phyloP scores from a whole-genome alignment of 2,797 vertebrate genomes.

The Graptemys geographica region DNA sequence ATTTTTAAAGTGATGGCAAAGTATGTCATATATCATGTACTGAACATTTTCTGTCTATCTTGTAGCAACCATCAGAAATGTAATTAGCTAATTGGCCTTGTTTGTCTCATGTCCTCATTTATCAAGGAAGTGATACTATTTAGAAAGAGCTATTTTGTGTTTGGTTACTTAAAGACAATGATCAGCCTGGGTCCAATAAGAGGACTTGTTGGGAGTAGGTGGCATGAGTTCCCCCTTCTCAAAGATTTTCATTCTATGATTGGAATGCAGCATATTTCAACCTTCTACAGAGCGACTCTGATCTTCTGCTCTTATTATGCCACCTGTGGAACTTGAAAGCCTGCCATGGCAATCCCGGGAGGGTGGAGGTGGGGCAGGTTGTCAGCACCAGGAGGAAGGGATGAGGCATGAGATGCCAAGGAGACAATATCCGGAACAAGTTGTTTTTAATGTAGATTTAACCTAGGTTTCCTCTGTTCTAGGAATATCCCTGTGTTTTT shows the following conservation, averaged over 20 bases:
- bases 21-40: slow-evolving; percentile 68
- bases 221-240: slow-evolving; percentile 32
- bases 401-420: slow-evolving; percentile 6
- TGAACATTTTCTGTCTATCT: not conserved
- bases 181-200: not conserved
- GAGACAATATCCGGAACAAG: slow-evolving; percentile 16
- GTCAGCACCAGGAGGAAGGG: not conserved
- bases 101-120: slow-evolving; percentile 41
- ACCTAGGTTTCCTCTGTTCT: slow-evolving; percentile 26
- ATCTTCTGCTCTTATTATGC: slow-evolving; percentile 25
- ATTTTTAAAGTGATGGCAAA: not conserved
- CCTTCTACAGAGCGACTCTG: not conserved
- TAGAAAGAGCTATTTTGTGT: not conserved
- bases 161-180: slow-evolving; percentile 27
- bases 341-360: not conserved
- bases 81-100: slow-evolving; percentile 65
- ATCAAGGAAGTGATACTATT: not conserved
- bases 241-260: not conserved
- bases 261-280: not conserved
- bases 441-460: slow-evolving; percentile 2
- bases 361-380: not conserved
- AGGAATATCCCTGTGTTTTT: slow-evolving; percentile 25
- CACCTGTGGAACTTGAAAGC: slow-evolving; percentile 26
- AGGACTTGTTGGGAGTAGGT: slow-evolving; percentile 31
- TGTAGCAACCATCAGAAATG: slow-evolving; percentile 49